Conservation (phyloP, 2,113 vertebrate genomes). For the Ceratotherium simum region DNA sequence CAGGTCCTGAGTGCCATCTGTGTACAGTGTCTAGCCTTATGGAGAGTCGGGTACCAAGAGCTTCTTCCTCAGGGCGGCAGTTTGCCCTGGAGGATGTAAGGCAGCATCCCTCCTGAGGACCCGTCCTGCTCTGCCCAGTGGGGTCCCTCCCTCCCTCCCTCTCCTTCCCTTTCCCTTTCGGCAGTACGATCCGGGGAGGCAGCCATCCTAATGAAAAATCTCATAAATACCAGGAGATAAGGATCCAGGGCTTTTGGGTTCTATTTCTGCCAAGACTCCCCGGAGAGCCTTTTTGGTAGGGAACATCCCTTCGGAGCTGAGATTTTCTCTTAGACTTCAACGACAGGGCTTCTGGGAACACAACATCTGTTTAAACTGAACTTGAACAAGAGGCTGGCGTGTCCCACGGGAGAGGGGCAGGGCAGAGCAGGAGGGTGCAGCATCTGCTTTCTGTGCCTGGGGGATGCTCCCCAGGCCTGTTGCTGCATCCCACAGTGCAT, state of each 20-base stretch:
- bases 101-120: fast-evolving
- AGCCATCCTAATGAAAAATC: constrained; percentile 59
- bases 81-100: neutral
- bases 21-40: fast-evolving
- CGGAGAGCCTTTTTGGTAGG: constrained; percentile 75
- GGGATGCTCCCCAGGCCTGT: neutral
- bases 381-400: neutral
- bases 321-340: constrained; percentile 79
- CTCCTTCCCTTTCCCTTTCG: neutral
- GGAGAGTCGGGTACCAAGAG: fast-evolving
- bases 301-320: constrained; percentile 77
- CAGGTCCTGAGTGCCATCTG: neutral
- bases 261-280: constrained; percentile 73
- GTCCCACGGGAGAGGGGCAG: neutral
- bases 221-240: constrained; percentile 83
- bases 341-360: constrained; percentile 74
- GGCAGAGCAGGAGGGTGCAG: neutral
- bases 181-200: neutral
- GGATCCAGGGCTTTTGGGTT: constrained; percentile 77
- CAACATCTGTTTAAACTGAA: constrained; percentile 70
- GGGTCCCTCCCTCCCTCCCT: neutral
- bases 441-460: neutral
- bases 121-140: neutral
- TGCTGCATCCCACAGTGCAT: neutral
- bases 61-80: neutral